Base-by-base conservation (phyloP, 2,888 invertebrate genomes). In the Ectemnius cavifrons region DNA sequence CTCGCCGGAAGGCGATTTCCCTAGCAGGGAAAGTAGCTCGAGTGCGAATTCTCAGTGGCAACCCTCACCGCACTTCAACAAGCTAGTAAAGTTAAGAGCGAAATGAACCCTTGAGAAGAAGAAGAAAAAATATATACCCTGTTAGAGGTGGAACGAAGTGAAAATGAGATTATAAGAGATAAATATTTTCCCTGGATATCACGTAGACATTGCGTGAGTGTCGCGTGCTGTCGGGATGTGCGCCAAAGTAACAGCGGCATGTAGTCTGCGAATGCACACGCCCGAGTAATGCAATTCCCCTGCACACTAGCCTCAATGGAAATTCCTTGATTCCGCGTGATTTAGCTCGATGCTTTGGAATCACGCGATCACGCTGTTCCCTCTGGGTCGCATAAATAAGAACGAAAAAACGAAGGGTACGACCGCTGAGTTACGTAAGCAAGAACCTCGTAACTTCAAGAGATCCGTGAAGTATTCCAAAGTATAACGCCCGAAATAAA, bases 1-100 rank as follows among this genome's bases (percentile, higher is more conserved):
- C 23, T 23, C 46, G 23, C 11, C 45, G 8, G 49, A 67, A 67
- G 56, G 46, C 18, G 45, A 63, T 64, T 71, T 67, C 27, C 64
- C 16, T 45, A 11, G 18, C 14, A 28, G 20, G 18, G 23, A 13
- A 18, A 18, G 14, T 6, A 11, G 18, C 52, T 52, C 52, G n/a
- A 5, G 5, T 14, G 16, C 14, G n/a, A 52, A 52, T 52, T 52
- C n/a, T 52, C 13, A 16, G n/a, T 16, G 52, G 16, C 52, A 16
- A 52, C 52, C 14, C 52, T 52, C 52, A 11, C 5, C 52, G 52
- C 52, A 52, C 52, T 14, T 52, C 16, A 47, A 4, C 47, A 2
- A 47, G 47, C 47, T 20, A 20, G 2, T 23, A 23, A 23, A 23
- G 23, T 23, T 23, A 3, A 23, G 23, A 23, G 23, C 23, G 23